These are phyloP conservation scores for Ophiodon elongatus DNA, from an alignment of 2,113 vertebrate genomes.

Conservation along the genomic window DNA sequence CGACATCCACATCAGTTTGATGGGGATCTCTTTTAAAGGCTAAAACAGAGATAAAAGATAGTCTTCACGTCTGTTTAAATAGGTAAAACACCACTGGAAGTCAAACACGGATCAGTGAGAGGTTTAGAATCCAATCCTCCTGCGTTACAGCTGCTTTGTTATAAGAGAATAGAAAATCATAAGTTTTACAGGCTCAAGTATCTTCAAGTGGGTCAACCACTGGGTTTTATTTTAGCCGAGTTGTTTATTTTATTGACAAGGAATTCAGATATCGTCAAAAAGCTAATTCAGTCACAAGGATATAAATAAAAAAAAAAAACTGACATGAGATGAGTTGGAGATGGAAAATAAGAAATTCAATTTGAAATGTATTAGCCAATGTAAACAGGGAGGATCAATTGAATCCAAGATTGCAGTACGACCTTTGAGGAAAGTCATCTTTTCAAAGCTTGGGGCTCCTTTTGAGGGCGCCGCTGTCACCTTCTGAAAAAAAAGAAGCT, in stretches of 20 bases:
- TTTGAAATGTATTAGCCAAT: not conserved
- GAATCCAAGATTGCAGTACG: not conserved
- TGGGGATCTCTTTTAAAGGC: not conserved
- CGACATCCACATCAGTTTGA: not conserved
- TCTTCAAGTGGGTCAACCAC: constrained; percentile 26
- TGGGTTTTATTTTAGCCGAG: not conserved
- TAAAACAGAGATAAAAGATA: not conserved
- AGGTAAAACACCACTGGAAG: not conserved
- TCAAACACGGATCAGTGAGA: not conserved
- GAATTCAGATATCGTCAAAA: not conserved
- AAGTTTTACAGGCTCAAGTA: not conserved
- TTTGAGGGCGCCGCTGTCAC: constrained; percentile 26
- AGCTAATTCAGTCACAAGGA: not conserved
- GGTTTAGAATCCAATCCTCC: constrained; percentile 3
- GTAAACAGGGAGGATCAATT: constrained; percentile 14
- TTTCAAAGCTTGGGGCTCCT: constrained; percentile 10
- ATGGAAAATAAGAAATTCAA: constrained; percentile 11
- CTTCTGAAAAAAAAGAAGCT: constrained; percentile 19
- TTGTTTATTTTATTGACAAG: constrained; percentile 15
- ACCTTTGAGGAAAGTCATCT: constrained; percentile 29
- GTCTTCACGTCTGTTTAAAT: not conserved
- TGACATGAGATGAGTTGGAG: not conserved
- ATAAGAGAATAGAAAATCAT: not conserved
- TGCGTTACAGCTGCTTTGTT: not conserved
- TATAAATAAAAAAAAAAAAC: not conserved